Percentiles rank a stretch among this genome's conserved stretches.
Conservation (phyloP, 2,888 invertebrate species). For the Eupithecia abbreviata region DNA sequence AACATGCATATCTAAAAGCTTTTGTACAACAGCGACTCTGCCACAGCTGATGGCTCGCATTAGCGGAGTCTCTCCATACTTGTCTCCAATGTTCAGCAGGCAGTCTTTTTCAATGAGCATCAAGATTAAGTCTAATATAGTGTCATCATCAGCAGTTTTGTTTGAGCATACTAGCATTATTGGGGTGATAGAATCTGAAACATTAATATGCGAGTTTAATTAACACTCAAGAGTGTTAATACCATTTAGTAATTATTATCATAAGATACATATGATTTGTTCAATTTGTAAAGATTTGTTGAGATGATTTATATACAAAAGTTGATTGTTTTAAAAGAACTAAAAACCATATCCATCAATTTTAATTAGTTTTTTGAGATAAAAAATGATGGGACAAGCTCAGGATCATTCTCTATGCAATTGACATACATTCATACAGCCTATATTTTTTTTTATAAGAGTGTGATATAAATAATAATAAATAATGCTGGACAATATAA, state of each 20-base stretch:
- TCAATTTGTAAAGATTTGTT: neutral
- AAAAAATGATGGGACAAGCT: no score
- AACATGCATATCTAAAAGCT: slow-evolving; percentile 79
- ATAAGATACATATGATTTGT: neutral
- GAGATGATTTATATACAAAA: neutral
- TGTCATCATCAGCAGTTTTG: slow-evolving; percentile 72
- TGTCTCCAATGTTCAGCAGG: slow-evolving; percentile 81
- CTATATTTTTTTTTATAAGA: no score
- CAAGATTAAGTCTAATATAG: slow-evolving; percentile 74
- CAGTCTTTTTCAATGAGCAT: slow-evolving; percentile 80
- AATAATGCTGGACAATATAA: no score
- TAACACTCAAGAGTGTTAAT: neutral
- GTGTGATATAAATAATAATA: no score
- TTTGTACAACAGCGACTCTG: slow-evolving; percentile 76
- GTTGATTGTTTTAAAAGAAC: no score
- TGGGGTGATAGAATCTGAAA: slow-evolving; percentile 84
- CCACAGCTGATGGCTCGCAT: slow-evolving; percentile 86
- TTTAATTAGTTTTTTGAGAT: no score
- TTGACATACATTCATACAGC: no score
- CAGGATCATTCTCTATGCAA: no score
- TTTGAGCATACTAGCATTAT: slow-evolving; percentile 86
- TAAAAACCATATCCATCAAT: no score
- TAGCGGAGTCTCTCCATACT: slow-evolving; percentile 85
- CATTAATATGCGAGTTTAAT: neutral
- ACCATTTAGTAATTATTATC: neutral